phyloP scores from a whole-genome alignment of 2,797 vertebrate species.

The Neosilurus mollespiculum region DNA sequence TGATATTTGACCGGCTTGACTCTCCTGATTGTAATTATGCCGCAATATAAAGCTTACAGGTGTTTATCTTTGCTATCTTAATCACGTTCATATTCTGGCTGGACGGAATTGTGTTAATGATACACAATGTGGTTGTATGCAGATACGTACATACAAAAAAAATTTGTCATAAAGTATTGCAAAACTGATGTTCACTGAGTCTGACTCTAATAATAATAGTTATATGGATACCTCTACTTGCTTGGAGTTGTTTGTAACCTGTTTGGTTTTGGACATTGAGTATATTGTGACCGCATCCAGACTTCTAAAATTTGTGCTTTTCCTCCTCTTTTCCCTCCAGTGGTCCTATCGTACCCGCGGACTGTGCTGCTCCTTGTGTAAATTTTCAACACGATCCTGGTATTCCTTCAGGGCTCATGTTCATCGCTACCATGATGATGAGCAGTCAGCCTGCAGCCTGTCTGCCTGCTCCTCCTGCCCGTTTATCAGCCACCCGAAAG shows the following conservation, averaged over 20 bases:
- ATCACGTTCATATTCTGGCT: too few relatives aligned
- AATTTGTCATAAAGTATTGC: too few relatives aligned
- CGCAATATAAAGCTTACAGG: too few relatives aligned
- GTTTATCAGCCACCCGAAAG: conserved; percentile 82
- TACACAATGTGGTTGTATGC: too few relatives aligned
- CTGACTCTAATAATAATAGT: too few relatives aligned
- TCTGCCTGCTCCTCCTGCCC: conserved; percentile 84
- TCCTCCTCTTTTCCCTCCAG: conserved; percentile 64
- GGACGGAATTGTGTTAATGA: too few relatives aligned
- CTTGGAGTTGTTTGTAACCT: not conserved
- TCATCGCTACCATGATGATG: conserved; percentile 84
- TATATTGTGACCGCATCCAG: not conserved
- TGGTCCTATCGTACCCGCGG: conserved; percentile 87
- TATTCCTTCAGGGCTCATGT: conserved; percentile 87
- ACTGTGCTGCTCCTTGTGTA: conserved; percentile 90
- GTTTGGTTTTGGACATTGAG: not conserved
- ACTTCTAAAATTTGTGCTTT: conserved; percentile 15
- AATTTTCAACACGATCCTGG: conserved; percentile 86
- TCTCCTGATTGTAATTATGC: too few relatives aligned
- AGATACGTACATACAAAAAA: too few relatives aligned
- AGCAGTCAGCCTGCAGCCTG: conserved; percentile 83
- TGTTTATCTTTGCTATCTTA: too few relatives aligned
- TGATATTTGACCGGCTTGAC: too few relatives aligned
- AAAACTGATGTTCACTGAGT: too few relatives aligned
- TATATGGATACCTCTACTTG: not conserved